phyloP scores from a whole-genome alignment of 2,113 vertebrate genomes.

The Bubo scandiacus region DNA sequence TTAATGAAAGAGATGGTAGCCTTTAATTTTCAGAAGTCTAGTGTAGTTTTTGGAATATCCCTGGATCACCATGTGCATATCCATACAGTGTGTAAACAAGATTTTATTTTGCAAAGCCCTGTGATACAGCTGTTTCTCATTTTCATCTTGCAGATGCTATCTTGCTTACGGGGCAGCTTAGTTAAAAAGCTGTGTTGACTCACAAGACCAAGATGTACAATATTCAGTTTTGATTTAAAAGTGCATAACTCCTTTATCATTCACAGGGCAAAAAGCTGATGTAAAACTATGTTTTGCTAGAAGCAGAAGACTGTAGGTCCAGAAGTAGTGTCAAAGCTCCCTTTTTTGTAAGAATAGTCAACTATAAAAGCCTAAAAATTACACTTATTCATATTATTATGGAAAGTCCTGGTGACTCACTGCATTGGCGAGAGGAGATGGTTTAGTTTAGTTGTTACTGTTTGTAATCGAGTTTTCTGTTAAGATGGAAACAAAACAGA shows the following conservation, averaged over 20 bases:
- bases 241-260: not conserved
- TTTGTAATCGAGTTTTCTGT: constrained; percentile 26
- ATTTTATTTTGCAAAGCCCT: constrained; percentile 32
- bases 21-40: not conserved
- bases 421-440: not conserved
- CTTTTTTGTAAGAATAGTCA: not conserved
- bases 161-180: constrained; percentile 56
- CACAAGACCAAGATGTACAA: constrained; percentile 46
- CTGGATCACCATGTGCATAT: not conserved
- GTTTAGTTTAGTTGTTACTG: not conserved
- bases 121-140: constrained; percentile 64
- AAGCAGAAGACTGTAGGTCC: not conserved
- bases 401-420: constrained; percentile 49
- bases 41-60: not conserved
- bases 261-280: not conserved
- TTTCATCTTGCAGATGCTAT: constrained; percentile 61
- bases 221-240: constrained; percentile 11
- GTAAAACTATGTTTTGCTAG: not conserved
- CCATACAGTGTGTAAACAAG: constrained; percentile 19
- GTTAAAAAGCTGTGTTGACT: constrained; percentile 52
- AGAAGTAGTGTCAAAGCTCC: not conserved
- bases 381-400: constrained; percentile 10
- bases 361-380: not conserved
- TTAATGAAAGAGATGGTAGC: not conserved
- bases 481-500: constrained; percentile 57